phyloP scores from a whole-genome alignment of 1,140 invertebrate species.

The Zaprionus kolodkinae region DNA sequence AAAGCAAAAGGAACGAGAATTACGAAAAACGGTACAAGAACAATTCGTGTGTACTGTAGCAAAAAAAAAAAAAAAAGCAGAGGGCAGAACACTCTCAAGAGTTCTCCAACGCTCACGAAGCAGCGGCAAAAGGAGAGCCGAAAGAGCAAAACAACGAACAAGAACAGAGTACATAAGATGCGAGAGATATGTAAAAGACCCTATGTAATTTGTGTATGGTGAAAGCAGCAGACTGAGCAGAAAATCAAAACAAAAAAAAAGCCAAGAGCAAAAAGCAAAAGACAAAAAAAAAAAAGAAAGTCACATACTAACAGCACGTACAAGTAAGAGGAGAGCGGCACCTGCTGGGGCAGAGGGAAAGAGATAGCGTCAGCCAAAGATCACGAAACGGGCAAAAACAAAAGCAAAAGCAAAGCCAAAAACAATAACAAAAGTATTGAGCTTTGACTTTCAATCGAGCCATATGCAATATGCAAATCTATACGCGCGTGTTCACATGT shows the following conservation, averaged over 20 bases:
- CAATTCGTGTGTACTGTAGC: constrained; percentile 11
- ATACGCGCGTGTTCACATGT: background rate
- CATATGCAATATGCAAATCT: constrained; percentile 11
- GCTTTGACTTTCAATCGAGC: constrained; percentile 20
- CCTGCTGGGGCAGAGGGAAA: background rate
- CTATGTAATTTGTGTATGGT: constrained; percentile 25
- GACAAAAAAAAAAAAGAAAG: constrained; percentile 29
- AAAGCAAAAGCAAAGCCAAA: constrained; percentile 4
- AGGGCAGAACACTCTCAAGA: constrained; percentile 1
- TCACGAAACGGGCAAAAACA: background rate
- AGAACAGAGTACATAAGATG: background rate
- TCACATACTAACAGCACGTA: constrained; percentile 4
- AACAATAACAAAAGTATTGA: constrained; percentile 1
- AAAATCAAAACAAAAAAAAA: constrained; percentile 33
- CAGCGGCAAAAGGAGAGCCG: background rate
- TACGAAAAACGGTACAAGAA: constrained; percentile 5
- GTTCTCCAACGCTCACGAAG: background rate
- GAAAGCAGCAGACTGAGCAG: constrained; percentile 41
- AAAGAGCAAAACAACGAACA: background rate
- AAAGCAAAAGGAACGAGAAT: background rate
- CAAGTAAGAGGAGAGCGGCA: background rate
- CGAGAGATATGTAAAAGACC: constrained; percentile 14
- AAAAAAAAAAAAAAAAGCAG: background rate
- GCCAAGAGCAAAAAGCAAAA: constrained; percentile 28
- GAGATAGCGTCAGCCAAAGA: background rate